Evolutionary conservation across 2,888 invertebrate genomes (phyloP).

Genomic region (Spilarctia lutea): DNA sequence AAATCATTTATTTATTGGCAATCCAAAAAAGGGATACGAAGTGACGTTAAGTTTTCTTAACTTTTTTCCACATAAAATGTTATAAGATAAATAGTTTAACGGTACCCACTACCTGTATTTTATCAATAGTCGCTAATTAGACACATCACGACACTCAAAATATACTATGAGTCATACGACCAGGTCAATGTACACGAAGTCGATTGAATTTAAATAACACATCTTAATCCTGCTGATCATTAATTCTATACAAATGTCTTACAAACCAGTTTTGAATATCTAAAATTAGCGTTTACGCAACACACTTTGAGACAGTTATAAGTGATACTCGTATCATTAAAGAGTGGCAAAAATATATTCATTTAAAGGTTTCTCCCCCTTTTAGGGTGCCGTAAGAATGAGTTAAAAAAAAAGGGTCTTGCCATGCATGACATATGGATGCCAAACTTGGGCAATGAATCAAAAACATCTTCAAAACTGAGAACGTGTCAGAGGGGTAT

Average conservation of each 20-base stretch:
- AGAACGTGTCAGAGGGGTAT: too few relatives aligned
- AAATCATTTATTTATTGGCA: too few relatives aligned
- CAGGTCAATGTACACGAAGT: constrained; percentile 19
- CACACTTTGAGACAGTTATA: background rate
- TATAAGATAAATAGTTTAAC: background rate
- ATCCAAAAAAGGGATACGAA: background rate
- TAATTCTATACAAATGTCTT: constrained; percentile 29
- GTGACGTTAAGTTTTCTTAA: background rate
- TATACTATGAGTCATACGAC: background rate
- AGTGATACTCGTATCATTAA: background rate
- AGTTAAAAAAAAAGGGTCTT: too few relatives aligned
- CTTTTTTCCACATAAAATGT: background rate
- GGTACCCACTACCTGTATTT: background rate
- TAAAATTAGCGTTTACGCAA: constrained; percentile 16
- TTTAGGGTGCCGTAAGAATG: too few relatives aligned
- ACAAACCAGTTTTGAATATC: constrained; percentile 23
- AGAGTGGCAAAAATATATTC: background rate
- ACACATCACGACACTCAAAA: background rate
- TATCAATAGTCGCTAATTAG: background rate
- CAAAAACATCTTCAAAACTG: too few relatives aligned
- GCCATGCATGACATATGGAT: too few relatives aligned
- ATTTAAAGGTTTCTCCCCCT: too few relatives aligned
- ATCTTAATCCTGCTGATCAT: constrained; percentile 28
- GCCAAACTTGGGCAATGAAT: too few relatives aligned
- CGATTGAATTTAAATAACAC: constrained; percentile 31